Conservation (phyloP, 2,797 vertebrate species). For the Pantherophis vulpinus region DNA sequence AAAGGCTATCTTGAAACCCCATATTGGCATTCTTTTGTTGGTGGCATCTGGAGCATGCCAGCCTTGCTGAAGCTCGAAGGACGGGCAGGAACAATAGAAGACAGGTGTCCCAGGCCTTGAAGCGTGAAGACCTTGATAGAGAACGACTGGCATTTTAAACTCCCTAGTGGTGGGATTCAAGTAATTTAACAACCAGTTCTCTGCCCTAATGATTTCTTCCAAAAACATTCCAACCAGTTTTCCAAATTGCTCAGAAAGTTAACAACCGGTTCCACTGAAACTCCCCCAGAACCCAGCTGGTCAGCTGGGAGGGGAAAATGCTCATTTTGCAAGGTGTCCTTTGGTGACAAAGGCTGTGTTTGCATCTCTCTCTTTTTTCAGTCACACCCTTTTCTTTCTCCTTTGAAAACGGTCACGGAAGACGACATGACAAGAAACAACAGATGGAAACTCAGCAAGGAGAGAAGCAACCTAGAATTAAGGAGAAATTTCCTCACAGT, state of each 20-base stretch:
- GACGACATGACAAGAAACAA: too few species aligned
- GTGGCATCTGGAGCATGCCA: background rate
- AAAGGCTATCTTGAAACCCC: background rate
- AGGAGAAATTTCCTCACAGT: too few species aligned
- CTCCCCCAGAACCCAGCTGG: background rate
- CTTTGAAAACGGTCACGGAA: background rate
- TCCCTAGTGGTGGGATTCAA: background rate
- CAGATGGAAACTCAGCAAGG: too few species aligned
- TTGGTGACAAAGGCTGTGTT: background rate
- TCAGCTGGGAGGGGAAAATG: background rate
- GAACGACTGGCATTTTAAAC: background rate
- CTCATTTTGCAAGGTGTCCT: background rate
- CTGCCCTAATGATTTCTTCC: too few species aligned
- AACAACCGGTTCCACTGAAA: background rate
- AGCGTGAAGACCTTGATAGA: background rate
- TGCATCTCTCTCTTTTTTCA: background rate
- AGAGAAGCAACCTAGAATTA: too few species aligned
- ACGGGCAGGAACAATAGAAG: background rate
- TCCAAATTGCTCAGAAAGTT: too few species aligned
- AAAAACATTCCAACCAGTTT: too few species aligned
- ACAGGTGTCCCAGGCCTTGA: background rate
- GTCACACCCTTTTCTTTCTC: background rate
- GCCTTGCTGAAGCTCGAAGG: background rate
- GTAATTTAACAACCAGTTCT: too few species aligned
- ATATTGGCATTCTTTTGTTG: background rate